Evolutionary conservation across 2,797 vertebrate genomes (phyloP), one percentile per base, ranked within the genome.

Genomic region (Ctenopoma kingsleyae): DNA sequence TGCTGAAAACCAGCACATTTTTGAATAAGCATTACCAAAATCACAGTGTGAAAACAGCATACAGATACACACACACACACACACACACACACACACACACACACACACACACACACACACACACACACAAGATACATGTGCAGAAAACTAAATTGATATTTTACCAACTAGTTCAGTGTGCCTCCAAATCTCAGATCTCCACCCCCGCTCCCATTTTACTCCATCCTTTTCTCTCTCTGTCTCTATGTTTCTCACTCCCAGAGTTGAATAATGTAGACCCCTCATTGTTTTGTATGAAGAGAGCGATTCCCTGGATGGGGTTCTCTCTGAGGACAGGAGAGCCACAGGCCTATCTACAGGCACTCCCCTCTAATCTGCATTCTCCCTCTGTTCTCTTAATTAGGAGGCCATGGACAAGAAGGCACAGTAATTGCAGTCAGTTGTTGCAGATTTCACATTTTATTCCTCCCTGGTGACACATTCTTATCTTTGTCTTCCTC

Each of bases 331-430:
- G 80, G 89, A 83, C 27, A 40, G 38, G 9, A 46, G 82, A 82
- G 75, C 91, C 82, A 88, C 68, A 67, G 84, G 89, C 86, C 79
- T 78, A 76, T 87, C 86, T 84, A 65, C 77, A 59, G 74, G 83
- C 81, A 83, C 81, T 72, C 80, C 71, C 57, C 65, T 64, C 58
- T 78, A 74, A 90, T 92, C 79, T 89, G 80, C 78, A 88, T 88
- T 75, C 78, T 70, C 53, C 46, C 83, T 82, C 77, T 89, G 70
- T 88, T 82, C 84, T 82, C 79, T 80, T 90, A 89, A 92, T 91
- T 87, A 90, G 83, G 49, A 76, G 64, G 64, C 82, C 53, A 48
- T 36, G 64, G 71, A 89, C 76, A 79, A 71, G 75, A 74, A 74
- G 65, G 52, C 63, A 50, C 57, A 5, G 50, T 85, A 85, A 91